phyloP scores from a whole-genome alignment of 2,888 invertebrate genomes.

The Tenthredo distinguenda region DNA sequence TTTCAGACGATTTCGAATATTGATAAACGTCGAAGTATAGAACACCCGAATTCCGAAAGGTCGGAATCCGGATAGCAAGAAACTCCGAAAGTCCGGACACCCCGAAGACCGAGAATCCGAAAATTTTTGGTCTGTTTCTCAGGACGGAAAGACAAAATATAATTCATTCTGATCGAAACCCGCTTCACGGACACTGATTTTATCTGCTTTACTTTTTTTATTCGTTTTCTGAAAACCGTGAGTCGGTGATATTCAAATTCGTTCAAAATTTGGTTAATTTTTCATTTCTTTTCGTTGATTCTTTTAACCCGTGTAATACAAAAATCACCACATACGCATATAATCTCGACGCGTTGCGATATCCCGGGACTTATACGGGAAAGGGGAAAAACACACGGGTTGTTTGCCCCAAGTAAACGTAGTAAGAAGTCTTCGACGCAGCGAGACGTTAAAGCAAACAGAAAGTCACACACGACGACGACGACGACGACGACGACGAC shows the following conservation, averaged over 20 bases:
- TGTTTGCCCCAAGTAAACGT: conserved; percentile 74
- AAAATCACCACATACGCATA: not conserved
- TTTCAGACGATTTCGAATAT: no score
- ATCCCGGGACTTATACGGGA: conserved; percentile 18
- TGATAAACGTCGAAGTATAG: no score
- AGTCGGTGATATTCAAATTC: not conserved
- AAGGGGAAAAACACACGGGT: conserved; percentile 63
- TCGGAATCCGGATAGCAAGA: no score
- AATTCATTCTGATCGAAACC: no score
- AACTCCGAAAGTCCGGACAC: no score
- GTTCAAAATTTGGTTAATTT: not conserved
- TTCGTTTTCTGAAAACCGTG: not conserved
- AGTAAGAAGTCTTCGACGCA: conserved; percentile 64
- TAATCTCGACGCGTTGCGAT: not conserved
- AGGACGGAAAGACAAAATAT: no score
- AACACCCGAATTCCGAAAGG: no score
- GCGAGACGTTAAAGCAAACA: conserved; percentile 76
- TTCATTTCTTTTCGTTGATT: not conserved
- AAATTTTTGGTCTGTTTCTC: no score
- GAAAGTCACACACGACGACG: conserved; percentile 68
- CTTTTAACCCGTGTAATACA: not conserved
- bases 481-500: conserved; percentile 17
- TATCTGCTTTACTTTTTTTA: no score
- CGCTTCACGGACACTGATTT: no score
- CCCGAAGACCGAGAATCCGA: no score